Evolutionary conservation across 2,113 vertebrate genomes (phyloP), one percentile per base, ranked within the genome.

Genomic region (Morphnarchus princeps): DNA sequence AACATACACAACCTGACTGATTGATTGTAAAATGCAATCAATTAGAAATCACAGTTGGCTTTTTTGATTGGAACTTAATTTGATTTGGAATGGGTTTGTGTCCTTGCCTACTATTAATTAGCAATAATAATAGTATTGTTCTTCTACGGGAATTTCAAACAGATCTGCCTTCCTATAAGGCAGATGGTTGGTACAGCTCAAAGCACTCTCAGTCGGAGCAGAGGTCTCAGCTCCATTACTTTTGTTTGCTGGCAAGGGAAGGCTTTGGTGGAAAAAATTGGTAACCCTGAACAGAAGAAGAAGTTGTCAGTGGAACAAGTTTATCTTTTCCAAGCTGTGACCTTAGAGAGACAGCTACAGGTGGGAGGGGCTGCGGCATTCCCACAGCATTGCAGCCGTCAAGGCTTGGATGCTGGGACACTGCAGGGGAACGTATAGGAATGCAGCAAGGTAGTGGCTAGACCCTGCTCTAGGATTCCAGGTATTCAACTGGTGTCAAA

Each of bases 111-210:
- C 84, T 89, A 72, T 93, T 87, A 95, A 95, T 92, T 93, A 95
- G 54, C 54, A 87, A 40, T 82, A 93, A 87, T 88, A 82, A 78
- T 54, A 66, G 71, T 61, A 66, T 92, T 96, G 70, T 61, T 93
- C 49, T 93, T 95, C 81, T 69, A 24, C 3, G 14, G 89, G 91
- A 97, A 94, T 97, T 91, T 95, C 63, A 96, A 81, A 89, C 52
- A 91, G 74, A 91, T 86, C 70, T 95, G 69, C 73, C 59, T 82
- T 86, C 61, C 29, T 81, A 2, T 54, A 71, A 81, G 71, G 66
- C 92, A 94, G 87, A 85, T 78, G 89, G 65, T 50, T 57, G 62
- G 76, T 61, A 54, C 45, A 80, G 87, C 49, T 93, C 61, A 92
- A 40, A 94, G 76, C 74, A 70, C 58, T 80, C 9, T 22, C 38